phyloP scores from a whole-genome alignment of 2,113 vertebrate species.

The Leucopsar rothschildi region DNA sequence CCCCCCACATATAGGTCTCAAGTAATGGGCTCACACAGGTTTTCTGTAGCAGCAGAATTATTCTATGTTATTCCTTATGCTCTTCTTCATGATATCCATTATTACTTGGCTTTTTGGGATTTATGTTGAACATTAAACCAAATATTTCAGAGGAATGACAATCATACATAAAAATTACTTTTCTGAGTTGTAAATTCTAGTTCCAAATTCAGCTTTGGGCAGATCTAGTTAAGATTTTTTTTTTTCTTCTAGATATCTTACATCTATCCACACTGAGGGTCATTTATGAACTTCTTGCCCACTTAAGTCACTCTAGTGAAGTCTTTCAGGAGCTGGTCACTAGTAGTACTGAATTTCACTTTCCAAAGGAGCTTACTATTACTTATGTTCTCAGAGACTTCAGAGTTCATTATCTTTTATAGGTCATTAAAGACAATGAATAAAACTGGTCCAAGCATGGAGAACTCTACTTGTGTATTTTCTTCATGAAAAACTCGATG shows the following conservation, averaged over 20 bases:
- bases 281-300: not conserved
- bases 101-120: not conserved
- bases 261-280: not conserved
- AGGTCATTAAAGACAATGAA: not conserved
- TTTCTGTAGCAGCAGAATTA: not conserved
- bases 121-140: not conserved
- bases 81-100: not conserved
- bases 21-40: not conserved
- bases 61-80: not conserved
- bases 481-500: not conserved
- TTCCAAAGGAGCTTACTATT: not conserved
- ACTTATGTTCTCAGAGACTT: not conserved
- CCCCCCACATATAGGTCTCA: not conserved
- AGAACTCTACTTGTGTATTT: not conserved
- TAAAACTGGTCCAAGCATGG: not conserved
- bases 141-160: not conserved
- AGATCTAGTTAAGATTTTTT: not conserved
- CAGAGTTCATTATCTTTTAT: not conserved
- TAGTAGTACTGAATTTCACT: not conserved
- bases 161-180: not conserved
- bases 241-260: not conserved
- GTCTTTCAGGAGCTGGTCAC: not conserved
- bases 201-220: not conserved
- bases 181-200: not conserved
- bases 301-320: not conserved